Percentiles rank a stretch among this genome's conserved stretches.
Conservation (phyloP, 2,888 invertebrate genomes). For the Lacanobia wlatinum region DNA sequence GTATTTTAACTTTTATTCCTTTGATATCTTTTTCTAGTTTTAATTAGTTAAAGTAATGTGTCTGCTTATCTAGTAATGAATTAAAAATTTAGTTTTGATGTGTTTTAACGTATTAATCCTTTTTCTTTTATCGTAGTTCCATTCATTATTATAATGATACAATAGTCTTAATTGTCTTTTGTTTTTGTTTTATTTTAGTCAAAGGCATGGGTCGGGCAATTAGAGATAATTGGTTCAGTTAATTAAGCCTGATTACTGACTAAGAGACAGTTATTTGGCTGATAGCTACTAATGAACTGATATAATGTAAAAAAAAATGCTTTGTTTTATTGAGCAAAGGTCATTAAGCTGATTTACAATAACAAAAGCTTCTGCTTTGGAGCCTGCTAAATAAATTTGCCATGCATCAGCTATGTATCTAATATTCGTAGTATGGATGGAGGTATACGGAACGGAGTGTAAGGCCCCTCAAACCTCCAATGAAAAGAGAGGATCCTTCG, state of each 20-base stretch:
- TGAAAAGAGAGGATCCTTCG: too few species aligned
- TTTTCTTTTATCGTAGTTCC: background rate
- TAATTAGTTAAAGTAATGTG: background rate
- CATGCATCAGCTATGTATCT: too few species aligned
- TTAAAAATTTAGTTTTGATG: background rate
- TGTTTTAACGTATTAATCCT: background rate
- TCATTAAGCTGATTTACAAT: too few species aligned
- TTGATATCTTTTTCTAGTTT: background rate
- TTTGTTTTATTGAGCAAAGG: background rate
- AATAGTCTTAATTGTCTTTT: background rate
- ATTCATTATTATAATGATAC: background rate
- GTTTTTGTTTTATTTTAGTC: background rate
- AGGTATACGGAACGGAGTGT: too few species aligned
- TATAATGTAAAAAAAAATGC: background rate
- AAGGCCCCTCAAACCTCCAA: too few species aligned
- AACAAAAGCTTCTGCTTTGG: too few species aligned
- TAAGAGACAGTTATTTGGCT: background rate
- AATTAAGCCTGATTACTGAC: background rate
- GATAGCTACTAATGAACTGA: background rate
- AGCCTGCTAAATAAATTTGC: too few species aligned
- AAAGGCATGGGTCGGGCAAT: background rate
- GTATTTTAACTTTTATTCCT: slow-evolving; percentile 7
- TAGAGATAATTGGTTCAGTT: background rate
- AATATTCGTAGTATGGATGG: too few species aligned
- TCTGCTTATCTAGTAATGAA: background rate